Evolutionary conservation across 2,888 invertebrate genomes (phyloP).

Genomic region (Luffia ferchaultella): DNA sequence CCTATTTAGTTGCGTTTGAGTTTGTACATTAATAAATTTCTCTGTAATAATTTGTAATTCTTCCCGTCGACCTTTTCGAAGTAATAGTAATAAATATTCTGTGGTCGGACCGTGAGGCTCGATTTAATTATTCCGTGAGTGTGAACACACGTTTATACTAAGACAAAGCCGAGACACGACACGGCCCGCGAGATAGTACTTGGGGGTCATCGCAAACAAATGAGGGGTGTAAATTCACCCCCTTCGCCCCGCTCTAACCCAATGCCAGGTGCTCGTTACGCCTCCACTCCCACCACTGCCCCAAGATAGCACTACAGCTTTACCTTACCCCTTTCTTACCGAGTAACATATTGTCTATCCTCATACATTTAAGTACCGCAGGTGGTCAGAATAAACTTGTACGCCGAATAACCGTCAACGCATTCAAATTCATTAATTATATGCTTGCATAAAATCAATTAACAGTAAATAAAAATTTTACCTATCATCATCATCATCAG

Average conservation of each 20-base stretch:
- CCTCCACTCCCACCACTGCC: conserved; percentile 19
- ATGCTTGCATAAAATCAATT: too few species aligned
- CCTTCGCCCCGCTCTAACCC: conserved; percentile 10
- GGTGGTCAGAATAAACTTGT: neutral
- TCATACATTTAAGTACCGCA: neutral
- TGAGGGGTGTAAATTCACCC: conserved; percentile 71
- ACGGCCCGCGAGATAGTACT: conserved; percentile 39
- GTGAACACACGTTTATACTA: conserved; percentile 12
- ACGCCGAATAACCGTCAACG: too few species aligned
- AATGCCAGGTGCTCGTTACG: conserved; percentile 10
- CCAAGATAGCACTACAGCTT: conserved; percentile 47
- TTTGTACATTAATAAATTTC: too few species aligned
- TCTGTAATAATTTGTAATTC: too few species aligned
- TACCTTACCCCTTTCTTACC: conserved; percentile 61
- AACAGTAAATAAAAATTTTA: too few species aligned
- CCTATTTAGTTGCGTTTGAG: too few species aligned
- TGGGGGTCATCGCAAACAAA: conserved; percentile 73
- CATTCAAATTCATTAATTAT: too few species aligned
- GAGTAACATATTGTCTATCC: conserved; percentile 32
- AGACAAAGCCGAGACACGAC: conserved; percentile 42
- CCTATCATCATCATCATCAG: too few species aligned
- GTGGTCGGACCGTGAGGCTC: too few species aligned
- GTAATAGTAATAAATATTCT: too few species aligned
- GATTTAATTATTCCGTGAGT: too few species aligned
- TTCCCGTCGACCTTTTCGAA: too few species aligned